A percentile compares a stretch with the other conserved stretches of the same genome.
phyloP scores from a whole-genome alignment of 2,113 vertebrate genomes.

The Morone saxatilis region DNA sequence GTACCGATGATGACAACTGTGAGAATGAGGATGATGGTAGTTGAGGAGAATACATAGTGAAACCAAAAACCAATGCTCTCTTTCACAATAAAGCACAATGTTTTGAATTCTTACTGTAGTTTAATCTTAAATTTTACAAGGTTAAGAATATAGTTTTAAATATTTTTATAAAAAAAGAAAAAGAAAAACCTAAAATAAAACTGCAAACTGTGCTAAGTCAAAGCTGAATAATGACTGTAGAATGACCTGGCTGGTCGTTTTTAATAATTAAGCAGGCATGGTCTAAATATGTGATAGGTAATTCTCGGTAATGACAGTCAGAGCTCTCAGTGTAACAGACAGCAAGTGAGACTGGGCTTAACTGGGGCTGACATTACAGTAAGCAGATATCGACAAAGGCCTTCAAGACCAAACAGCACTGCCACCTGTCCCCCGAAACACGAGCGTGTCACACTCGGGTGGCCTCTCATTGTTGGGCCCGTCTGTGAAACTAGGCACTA shows the following conservation, averaged over 20 bases:
- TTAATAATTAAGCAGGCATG: constrained; percentile 55
- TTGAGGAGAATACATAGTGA: not conserved
- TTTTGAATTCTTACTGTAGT: not conserved
- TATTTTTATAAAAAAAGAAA: not conserved
- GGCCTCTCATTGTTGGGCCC: constrained; percentile 41
- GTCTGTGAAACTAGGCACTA: constrained; percentile 39
- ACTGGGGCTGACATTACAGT: constrained; percentile 61
- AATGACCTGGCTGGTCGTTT: not conserved
- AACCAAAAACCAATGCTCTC: not conserved
- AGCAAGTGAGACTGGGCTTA: constrained; percentile 40
- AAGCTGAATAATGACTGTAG: not conserved
- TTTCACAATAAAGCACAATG: not conserved
- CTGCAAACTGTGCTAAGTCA: not conserved
- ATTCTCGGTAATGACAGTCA: constrained; percentile 45
- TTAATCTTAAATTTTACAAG: not conserved
- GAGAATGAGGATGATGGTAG: not conserved
- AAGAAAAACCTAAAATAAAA: not conserved
- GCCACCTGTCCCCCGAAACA: constrained; percentile 81
- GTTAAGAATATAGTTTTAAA: not conserved
- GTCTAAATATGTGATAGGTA: constrained; percentile 25
- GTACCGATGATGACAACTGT: not conserved
- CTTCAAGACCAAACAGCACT: constrained; percentile 47
- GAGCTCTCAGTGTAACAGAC: constrained; percentile 47
- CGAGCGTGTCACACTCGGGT: constrained; percentile 64
- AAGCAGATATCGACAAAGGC: constrained; percentile 42